Conservation (phyloP, 2,888 invertebrate genomes). For the Erannis defoliaria region DNA sequence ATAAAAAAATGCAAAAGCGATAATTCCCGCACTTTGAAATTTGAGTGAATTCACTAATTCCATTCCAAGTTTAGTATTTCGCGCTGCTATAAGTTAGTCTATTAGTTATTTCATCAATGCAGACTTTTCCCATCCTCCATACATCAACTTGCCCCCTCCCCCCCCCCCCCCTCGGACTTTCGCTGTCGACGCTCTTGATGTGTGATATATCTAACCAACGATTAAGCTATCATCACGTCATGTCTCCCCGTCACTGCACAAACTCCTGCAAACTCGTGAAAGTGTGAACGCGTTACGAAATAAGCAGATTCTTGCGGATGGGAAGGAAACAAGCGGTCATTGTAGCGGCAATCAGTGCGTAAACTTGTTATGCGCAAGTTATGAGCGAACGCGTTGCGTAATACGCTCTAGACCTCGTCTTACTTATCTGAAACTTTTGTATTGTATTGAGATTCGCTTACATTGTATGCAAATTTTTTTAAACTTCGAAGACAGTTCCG, state of each 20-base stretch:
- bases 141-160: too few relatives aligned
- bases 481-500: too few relatives aligned
- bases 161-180: too few relatives aligned
- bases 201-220: not conserved
- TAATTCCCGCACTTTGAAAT: too few relatives aligned
- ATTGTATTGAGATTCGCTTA: not conserved
- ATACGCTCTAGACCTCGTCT: slow-evolving; percentile 2
- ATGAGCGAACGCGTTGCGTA: not conserved
- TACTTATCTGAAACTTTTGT: not conserved
- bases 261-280: slow-evolving; percentile 16
- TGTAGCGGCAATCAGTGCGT: slow-evolving; percentile 16
- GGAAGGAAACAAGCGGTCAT: slow-evolving; percentile 5
- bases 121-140: too few relatives aligned
- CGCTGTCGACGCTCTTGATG: too few relatives aligned
- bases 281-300: slow-evolving; percentile 20
- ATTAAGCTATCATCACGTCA: not conserved
- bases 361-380: slow-evolving; percentile 6
- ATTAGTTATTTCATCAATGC: too few relatives aligned
- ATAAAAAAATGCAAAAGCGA: too few relatives aligned
- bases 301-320: slow-evolving; percentile 7
- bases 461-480: too few relatives aligned
- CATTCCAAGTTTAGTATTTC: too few relatives aligned
- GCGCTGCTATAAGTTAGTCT: too few relatives aligned
- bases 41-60: too few relatives aligned
- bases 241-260: not conserved